A percentile compares a stretch with the other conserved stretches of the same genome.
These are phyloP conservation scores for Malthinus flaveolus DNA, from an alignment of 2,888 invertebrate species.

Conservation along the genomic window DNA sequence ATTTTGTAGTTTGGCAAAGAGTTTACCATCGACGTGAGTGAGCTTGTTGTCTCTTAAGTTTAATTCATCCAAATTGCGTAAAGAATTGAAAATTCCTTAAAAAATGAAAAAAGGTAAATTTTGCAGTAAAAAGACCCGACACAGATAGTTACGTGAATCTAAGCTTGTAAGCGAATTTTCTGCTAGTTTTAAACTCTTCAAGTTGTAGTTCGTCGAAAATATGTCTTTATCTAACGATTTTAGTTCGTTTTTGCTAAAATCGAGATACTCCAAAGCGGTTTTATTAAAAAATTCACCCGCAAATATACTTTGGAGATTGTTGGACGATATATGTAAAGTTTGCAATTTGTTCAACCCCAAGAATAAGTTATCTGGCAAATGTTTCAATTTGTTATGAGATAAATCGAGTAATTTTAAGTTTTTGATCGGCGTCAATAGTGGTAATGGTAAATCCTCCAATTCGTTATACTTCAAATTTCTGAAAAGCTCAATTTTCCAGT, in stretches of 20 bases:
- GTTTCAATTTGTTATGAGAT: slow-evolving; percentile 66
- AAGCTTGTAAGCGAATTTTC: slow-evolving; percentile 68
- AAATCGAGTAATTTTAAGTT: slow-evolving; percentile 70
- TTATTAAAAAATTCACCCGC: slow-evolving; percentile 63
- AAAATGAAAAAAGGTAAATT: background rate
- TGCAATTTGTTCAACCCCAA: slow-evolving; percentile 61
- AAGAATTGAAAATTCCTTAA: slow-evolving; percentile 52
- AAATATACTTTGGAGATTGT: slow-evolving; percentile 63
- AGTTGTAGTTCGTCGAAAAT: slow-evolving; percentile 59
- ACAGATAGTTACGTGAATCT: slow-evolving; percentile 52
- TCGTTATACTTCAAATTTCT: slow-evolving; percentile 70
- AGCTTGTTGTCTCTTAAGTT: slow-evolving; percentile 62
- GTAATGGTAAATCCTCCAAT: slow-evolving; percentile 63
- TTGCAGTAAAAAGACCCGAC: background rate
- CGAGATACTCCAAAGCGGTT: slow-evolving; percentile 66
- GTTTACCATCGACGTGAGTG: slow-evolving; percentile 54
- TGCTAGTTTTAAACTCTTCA: slow-evolving; percentile 68
- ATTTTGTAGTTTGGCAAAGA: slow-evolving; percentile 58
- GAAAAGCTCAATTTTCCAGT: slow-evolving; percentile 47
- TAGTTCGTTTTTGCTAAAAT: slow-evolving; percentile 70
- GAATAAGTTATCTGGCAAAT: slow-evolving; percentile 63
- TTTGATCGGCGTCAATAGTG: slow-evolving; percentile 61
- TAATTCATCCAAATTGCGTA: slow-evolving; percentile 59
- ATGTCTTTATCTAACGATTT: slow-evolving; percentile 61
- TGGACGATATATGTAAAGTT: slow-evolving; percentile 69